phyloP scores from a whole-genome alignment of 2,888 invertebrate species.

The Gnatocerus cornutus region DNA sequence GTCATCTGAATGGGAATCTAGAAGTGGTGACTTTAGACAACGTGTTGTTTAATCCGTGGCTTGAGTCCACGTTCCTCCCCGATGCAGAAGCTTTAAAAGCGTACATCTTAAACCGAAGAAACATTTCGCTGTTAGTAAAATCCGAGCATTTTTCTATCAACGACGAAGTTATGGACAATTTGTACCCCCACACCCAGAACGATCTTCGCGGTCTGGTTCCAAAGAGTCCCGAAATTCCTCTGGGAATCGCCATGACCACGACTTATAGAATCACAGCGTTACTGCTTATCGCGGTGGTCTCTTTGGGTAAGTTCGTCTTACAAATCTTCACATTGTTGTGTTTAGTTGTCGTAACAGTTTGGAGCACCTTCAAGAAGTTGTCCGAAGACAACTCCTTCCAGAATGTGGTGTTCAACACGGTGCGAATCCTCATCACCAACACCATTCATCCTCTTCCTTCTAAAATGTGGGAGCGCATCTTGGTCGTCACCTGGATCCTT shows the following conservation, averaged over 20 bases:
- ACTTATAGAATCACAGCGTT: no score
- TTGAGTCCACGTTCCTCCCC: slow-evolving; percentile 34
- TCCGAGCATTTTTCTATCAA: slow-evolving; percentile 49
- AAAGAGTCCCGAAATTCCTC: slow-evolving; percentile 38
- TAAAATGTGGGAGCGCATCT: slow-evolving; percentile 35
- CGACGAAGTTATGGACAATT: slow-evolving; percentile 52
- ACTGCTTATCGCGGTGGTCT: neutral
- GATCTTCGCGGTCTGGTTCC: slow-evolving; percentile 50
- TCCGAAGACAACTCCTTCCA: neutral
- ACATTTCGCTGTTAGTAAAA: slow-evolving; percentile 49
- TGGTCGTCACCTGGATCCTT: slow-evolving; percentile 45
- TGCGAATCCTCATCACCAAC: slow-evolving; percentile 38
- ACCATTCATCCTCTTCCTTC: slow-evolving; percentile 25
- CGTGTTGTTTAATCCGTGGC: slow-evolving; percentile 50
- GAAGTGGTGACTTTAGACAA: slow-evolving; percentile 48
- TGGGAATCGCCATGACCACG: neutral
- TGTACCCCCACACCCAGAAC: slow-evolving; percentile 54
- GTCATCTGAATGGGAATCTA: slow-evolving; percentile 51
- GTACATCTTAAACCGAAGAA: slow-evolving; percentile 38
- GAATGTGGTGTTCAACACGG: neutral
- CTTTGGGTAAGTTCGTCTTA: neutral
- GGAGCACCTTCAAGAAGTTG: slow-evolving; percentile 1
- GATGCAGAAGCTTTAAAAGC: slow-evolving; percentile 42
- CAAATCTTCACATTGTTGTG: neutral
- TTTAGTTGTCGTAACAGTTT: neutral